Base-by-base conservation (phyloP, 1,140 invertebrate species). In the Trigoniulus corallinus region DNA sequence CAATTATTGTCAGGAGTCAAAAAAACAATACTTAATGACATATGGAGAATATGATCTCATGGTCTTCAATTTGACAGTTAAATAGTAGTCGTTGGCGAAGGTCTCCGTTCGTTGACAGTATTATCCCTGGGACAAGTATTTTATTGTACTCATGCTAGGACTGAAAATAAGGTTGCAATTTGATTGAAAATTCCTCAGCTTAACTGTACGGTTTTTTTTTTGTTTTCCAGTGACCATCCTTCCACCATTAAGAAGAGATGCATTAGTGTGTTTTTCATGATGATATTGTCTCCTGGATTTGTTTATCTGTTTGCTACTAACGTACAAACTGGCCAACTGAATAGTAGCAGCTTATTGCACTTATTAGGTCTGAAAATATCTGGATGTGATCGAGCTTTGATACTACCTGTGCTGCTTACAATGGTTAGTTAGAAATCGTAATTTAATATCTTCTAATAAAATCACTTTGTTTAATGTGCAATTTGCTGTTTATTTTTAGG, bases 191-290 rank as follows among this genome's bases (percentile, higher is more conserved):
- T n/a, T n/a, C n/a, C n/a, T n/a, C n/a, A n/a, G n/a, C n/a, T n/a
- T n/a, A n/a, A n/a, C n/a, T n/a, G n/a, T n/a, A n/a, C n/a, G n/a
- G n/a, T n/a, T n/a, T n/a, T n/a, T 54, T 54, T 57, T 64, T 58
- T 55, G 60, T 57, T 58, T 74, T 79, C 59, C 69, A 86, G 85
- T 58, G 80, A 89, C 64, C 85, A 92, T 68, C 84, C 87, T 3
- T 74, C 78, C n/a, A 87, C 80, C 1, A 88, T 94, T 54, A 89
- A 87, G 60, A 78, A 76, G 64, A 74, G 88, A 61, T 92, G 91
- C 63, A 73, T 85, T 44, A 89, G 87, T 68, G 84, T 88, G 0
- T 78, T 79, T 53, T 66, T 84, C 50, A 82, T 89, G 67, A 79
- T 81, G 66, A 61, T 88, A 41, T 59, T 91, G 41, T 81, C 85